Conservation (phyloP, 2,888 invertebrate species). For the Sphaerophoria rueppellii region DNA sequence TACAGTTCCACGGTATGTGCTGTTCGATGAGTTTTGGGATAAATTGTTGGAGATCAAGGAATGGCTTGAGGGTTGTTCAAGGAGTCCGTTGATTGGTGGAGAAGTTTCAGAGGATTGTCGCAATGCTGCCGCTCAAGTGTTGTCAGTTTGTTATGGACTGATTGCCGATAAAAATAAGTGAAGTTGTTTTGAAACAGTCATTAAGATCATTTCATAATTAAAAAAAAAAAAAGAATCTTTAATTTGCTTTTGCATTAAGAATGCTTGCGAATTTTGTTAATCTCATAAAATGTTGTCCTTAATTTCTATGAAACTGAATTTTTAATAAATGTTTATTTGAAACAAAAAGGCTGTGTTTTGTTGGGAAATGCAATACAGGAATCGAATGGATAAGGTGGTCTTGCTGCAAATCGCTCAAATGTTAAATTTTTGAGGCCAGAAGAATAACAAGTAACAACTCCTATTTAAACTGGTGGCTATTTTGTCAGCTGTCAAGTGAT, state of each 20-base stretch:
- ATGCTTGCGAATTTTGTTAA: not conserved
- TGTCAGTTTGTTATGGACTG: slow-evolving; percentile 80
- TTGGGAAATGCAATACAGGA: not conserved
- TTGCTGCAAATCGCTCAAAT: no score
- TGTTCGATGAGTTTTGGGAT: slow-evolving; percentile 85
- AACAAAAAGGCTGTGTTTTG: not conserved
- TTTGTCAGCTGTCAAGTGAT: no score
- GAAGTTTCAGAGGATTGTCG: slow-evolving; percentile 87
- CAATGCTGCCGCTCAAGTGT: slow-evolving; percentile 85
- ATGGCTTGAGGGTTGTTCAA: slow-evolving; percentile 86
- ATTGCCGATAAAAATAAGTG: slow-evolving; percentile 44
- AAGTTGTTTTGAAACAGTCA: not conserved
- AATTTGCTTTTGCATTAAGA: not conserved
- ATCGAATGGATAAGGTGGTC: no score
- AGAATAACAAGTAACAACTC: no score
- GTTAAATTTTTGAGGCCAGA: no score
- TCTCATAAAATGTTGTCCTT: not conserved
- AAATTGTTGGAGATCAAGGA: slow-evolving; percentile 86
- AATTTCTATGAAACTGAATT: slow-evolving; percentile 34
- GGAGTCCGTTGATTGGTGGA: slow-evolving; percentile 84
- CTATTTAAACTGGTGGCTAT: no score
- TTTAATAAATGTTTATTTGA: slow-evolving; percentile 17
- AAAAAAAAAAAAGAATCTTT: no score
- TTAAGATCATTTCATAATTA: not conserved
- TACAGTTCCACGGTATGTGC: slow-evolving; percentile 84